These are phyloP conservation scores for Plebejus argus DNA, from an alignment of 2,888 invertebrate species.

Conservation along the genomic window DNA sequence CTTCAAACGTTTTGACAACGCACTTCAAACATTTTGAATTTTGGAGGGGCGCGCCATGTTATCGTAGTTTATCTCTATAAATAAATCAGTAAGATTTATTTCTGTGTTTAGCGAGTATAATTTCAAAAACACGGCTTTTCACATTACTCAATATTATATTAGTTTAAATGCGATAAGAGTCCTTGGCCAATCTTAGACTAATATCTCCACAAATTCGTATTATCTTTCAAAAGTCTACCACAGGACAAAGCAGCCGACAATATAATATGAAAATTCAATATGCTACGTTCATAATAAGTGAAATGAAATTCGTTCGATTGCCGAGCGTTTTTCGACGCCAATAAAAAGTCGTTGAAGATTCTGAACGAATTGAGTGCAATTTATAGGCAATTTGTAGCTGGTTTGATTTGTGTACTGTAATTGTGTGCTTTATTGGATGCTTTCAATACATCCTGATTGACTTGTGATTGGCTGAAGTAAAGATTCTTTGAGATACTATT, in stretches of 20 bases:
- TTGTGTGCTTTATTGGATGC: constrained; percentile 23
- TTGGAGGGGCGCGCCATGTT: too few relatives aligned
- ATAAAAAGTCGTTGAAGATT: constrained; percentile 31
- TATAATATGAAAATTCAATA: background rate
- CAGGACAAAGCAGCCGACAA: background rate
- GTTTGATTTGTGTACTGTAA: constrained; percentile 32
- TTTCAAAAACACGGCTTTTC: too few relatives aligned
- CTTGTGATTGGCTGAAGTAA: constrained; percentile 22
- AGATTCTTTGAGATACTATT: background rate
- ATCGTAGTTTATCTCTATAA: too few relatives aligned
- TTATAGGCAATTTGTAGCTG: constrained; percentile 30
- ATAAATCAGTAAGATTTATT: too few relatives aligned
- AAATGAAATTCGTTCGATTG: background rate
- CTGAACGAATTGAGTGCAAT: constrained; percentile 31
- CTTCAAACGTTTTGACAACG: too few relatives aligned
- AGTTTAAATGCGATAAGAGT: too few relatives aligned
- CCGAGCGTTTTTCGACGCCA: constrained; percentile 9
- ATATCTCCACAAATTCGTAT: too few relatives aligned
- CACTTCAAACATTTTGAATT: too few relatives aligned
- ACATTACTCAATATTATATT: too few relatives aligned
- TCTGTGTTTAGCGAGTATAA: too few relatives aligned
- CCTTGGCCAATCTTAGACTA: too few relatives aligned
- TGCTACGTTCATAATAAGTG: constrained; percentile 14
- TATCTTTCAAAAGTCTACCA: too few relatives aligned
- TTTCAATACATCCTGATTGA: constrained; percentile 12